Base-by-base conservation (phyloP, 1,140 invertebrate genomes). In the Lethrus apterus region DNA sequence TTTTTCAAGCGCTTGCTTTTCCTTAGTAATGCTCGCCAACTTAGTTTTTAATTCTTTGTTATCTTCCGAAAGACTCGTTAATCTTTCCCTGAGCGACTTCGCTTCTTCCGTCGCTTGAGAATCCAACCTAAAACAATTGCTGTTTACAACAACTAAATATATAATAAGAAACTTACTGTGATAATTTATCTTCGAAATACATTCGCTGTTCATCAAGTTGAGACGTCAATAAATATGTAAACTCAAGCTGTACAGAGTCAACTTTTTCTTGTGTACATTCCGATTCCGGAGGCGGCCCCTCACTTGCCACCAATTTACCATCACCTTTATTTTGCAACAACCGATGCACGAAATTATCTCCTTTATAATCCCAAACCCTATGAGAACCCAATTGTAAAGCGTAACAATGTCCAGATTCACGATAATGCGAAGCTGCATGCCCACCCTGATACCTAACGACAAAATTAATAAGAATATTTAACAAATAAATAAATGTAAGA, bases 311-410 rank as follows among this genome's bases (percentile, higher is more conserved):
- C 62, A 98, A 75, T 72, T 99, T 98, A 3, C 96, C 96, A 76
- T 99, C 95, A n/a, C 76, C 77, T 71, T 98, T 96, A 69, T 94
- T 97, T 70, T 97, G 93, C 2, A 97, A 78, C 11, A 99, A 68
- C 9, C 95, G 77, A 73, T 98, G 94, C 0, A 99, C 96, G 71
- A 97, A 99, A 70, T 96, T 98, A 15, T 43, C 47, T 59, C 84
- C 86, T 48, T 85, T 90, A 70, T 98, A 98, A 67, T 98, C 97
- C 97, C 97, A 99, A 0, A 99, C 97, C 32, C 91, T 72, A 62
- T 96, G 93, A 32, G 90, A 94, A 1, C 89, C 93, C 21, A 99
- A 67, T 64, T 98, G 92, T 76, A 99, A 81, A 15, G 94, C 89
- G 62, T 96, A 99, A 26, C 93, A 97, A 65, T 99, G 97, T 52